These are phyloP conservation scores for Lepidothrix coronata DNA, from an alignment of 2,113 vertebrate species.

Conservation along the genomic window DNA sequence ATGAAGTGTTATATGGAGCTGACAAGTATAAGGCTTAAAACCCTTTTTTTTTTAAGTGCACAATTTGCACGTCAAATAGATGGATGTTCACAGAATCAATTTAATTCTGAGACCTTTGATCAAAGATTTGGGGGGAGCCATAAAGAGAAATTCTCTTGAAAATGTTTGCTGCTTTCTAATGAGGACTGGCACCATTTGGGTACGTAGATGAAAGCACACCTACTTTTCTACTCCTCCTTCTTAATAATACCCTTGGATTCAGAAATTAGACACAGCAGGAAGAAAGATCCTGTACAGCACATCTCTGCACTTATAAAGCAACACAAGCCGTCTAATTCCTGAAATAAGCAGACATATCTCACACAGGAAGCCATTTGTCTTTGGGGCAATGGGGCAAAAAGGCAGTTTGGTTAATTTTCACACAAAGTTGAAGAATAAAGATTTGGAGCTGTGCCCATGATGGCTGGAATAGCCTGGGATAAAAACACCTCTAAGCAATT, in stretches of 20 bases:
- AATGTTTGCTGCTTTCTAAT: conserved; percentile 33
- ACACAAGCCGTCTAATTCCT: neutral
- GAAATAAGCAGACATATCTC: neutral
- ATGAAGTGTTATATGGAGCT: conserved; percentile 25
- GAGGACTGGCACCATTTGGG: conserved; percentile 31
- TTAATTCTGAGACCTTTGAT: conserved; percentile 26
- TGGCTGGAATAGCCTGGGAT: neutral
- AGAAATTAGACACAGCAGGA: conserved; percentile 41
- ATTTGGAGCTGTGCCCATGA: neutral
- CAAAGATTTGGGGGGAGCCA: neutral
- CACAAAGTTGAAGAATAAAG: neutral
- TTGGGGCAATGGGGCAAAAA: fast-evolving
- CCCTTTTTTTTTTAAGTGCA: neutral
- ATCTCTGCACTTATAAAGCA: neutral
- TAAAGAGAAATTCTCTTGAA: neutral
- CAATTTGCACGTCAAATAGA: conserved; percentile 34
- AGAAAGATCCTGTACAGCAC: neutral
- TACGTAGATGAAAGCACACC: conserved; percentile 23
- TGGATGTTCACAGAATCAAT: conserved; percentile 34
- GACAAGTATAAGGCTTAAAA: conserved; percentile 13
- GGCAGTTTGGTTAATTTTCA: neutral
- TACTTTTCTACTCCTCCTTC: conserved; percentile 27
- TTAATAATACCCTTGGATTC: conserved; percentile 41
- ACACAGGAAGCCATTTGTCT: neutral
- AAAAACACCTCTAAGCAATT: neutral